phyloP scores from a whole-genome alignment of 1,140 invertebrate species.

The Scylla paramamosain region DNA sequence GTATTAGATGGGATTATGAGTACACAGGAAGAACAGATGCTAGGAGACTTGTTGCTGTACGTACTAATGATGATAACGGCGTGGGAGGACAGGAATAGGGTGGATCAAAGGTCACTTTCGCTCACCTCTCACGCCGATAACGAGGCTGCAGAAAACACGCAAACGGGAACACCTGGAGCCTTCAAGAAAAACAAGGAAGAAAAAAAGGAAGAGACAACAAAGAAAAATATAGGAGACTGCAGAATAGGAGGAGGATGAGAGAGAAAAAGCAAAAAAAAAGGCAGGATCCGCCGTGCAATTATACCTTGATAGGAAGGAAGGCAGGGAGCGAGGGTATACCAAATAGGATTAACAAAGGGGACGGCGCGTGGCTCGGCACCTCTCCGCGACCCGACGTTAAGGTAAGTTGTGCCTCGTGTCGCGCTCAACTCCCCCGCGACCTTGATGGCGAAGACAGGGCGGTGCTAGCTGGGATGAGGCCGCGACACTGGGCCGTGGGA shows the following conservation, averaged over 20 bases:
- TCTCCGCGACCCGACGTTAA: background rate
- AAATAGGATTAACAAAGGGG: slow-evolving; percentile 21
- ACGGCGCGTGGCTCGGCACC: background rate
- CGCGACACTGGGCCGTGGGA: background rate
- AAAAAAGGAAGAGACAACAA: no score
- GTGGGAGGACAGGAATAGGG: no score
- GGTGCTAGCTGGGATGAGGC: background rate
- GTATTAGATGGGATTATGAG: background rate
- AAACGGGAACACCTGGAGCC: no score
- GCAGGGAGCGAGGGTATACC: background rate
- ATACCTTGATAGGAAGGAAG: background rate
- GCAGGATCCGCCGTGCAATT: background rate
- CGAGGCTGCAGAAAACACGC: no score
- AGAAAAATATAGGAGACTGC: no score
- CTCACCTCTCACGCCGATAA: no score
- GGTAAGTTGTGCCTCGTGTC: background rate
- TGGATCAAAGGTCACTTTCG: no score
- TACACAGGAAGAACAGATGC: background rate
- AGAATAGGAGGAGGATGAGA: no score
- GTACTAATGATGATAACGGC: no score
- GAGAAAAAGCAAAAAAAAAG: background rate
- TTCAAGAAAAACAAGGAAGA: no score
- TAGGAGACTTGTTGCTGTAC: no score
- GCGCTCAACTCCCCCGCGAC: background rate
- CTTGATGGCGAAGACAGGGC: background rate